phyloP scores from a whole-genome alignment of 2,888 invertebrate genomes.

The Norana najaformis region DNA sequence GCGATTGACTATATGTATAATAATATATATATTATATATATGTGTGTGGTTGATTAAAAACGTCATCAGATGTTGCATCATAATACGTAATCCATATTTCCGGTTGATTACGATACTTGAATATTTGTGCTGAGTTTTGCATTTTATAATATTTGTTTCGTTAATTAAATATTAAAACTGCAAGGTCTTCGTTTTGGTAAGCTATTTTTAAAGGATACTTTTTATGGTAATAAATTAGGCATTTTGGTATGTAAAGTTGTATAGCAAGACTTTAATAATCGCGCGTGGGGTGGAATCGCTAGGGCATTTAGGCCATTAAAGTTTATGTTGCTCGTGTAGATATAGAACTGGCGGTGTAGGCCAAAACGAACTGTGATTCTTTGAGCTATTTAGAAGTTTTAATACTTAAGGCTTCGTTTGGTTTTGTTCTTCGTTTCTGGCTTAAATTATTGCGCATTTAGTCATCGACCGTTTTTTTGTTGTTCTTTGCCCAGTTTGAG shows the following conservation, averaged over 20 bases:
- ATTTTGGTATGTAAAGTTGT: background rate
- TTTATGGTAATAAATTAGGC: slow-evolving; percentile 2
- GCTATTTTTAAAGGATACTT: background rate
- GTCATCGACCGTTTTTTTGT: background rate
- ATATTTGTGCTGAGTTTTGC: background rate
- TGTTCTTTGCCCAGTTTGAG: background rate
- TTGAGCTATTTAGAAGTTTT: too few species aligned
- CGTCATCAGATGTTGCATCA: background rate
- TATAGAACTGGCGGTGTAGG: too few species aligned
- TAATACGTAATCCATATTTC: background rate
- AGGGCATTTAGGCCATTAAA: background rate
- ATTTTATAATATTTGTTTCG: background rate
- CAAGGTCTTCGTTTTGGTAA: background rate
- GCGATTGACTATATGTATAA: too few species aligned
- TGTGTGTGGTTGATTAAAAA: too few species aligned
- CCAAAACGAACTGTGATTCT: too few species aligned
- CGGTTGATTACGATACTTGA: background rate
- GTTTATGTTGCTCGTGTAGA: background rate
- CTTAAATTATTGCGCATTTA: background rate
- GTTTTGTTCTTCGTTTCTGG: too few species aligned
- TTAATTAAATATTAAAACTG: background rate
- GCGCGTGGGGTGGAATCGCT: background rate
- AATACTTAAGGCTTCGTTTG: too few species aligned
- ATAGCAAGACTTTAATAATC: too few species aligned
- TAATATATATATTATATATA: too few species aligned